Evolutionary conservation across 23 tunicate species (phyloP), one percentile per base, ranked within the genome.

Genomic region (Halocynthia roretzi): DNA sequence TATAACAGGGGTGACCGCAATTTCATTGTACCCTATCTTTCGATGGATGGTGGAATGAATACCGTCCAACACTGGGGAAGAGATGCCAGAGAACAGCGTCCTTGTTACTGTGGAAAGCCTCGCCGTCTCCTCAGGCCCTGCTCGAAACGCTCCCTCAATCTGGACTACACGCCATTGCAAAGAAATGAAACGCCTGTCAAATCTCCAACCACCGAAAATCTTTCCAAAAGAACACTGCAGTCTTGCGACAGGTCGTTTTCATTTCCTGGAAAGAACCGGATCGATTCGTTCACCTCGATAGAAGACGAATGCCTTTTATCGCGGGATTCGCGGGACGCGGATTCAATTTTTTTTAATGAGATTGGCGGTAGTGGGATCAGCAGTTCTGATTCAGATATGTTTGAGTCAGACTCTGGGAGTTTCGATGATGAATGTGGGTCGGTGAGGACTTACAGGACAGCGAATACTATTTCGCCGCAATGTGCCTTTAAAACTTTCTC

Each of bases 51-150:
- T 50, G 71, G 23, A 20, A 11, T 67, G 18, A 12, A 67, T 11
- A 17, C 71, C 5, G 21, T 50, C n/a, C 20, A 67, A 50, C 11
- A 11, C 18, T 50, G 21, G 71, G 71, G 71, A 67, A 67, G 71
- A 40, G 5, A 67, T 19, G n/a, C 71, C 44, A 31, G 44, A 31
- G 44, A 31, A 31, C 44, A 1, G 44, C 14, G 78, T 17, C 78
- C 78, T 0, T 74, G 78, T 56, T 74, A 74, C 22, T 74, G 78
- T 48, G 78, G 78, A 0, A 74, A 74, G 40, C 64, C 78, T 20
- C 56, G 78, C 9, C 40, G 56, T 15, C 10, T 74, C 10, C 19
- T 20, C 17, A 74, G 55, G 21, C 17, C 17, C n/a, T 62, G 56
- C 31, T 74, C 62, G 5, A 74, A 63, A n/a, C 78, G 54, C 10